Evolutionary conservation across 2,113 vertebrate species (phyloP).

Genomic region (Dascyllus trimaculatus): DNA sequence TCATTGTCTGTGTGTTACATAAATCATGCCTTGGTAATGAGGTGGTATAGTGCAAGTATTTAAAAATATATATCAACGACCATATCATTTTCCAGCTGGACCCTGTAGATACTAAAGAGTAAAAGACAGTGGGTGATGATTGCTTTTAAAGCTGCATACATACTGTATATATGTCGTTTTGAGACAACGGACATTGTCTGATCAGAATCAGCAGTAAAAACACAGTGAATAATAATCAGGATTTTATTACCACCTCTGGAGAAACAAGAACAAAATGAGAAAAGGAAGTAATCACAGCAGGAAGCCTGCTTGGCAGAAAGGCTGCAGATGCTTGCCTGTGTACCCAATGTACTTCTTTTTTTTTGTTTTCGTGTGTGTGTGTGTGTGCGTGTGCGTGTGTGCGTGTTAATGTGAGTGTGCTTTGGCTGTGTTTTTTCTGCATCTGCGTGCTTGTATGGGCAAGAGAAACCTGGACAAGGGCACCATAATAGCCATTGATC

Average conservation of each 20-base stretch:
- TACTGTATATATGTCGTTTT: neutral
- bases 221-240: slow-evolving; percentile 29
- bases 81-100: no score
- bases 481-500: slow-evolving; percentile 83
- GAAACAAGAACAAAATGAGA: slow-evolving; percentile 32
- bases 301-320: slow-evolving; percentile 35
- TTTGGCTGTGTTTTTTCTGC: slow-evolving; percentile 12
- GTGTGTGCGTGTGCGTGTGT: neutral
- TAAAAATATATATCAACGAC: no score
- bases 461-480: slow-evolving; percentile 70
- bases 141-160: no score
- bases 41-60: no score
- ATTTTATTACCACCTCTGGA: slow-evolving; percentile 45
- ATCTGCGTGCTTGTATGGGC: slow-evolving; percentile 12
- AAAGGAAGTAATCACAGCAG: slow-evolving; percentile 47
- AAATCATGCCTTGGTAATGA: no score
- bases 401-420: slow-evolving; percentile 4
- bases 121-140: no score
- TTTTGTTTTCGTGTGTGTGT: neutral
- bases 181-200: neutral
- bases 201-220: neutral
- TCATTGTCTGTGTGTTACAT: no score
- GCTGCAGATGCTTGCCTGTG: slow-evolving; percentile 40
- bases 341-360: slow-evolving; percentile 7
- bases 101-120: no score